Conservation (phyloP, 2,888 invertebrate genomes). For the Laspeyria flexula region DNA sequence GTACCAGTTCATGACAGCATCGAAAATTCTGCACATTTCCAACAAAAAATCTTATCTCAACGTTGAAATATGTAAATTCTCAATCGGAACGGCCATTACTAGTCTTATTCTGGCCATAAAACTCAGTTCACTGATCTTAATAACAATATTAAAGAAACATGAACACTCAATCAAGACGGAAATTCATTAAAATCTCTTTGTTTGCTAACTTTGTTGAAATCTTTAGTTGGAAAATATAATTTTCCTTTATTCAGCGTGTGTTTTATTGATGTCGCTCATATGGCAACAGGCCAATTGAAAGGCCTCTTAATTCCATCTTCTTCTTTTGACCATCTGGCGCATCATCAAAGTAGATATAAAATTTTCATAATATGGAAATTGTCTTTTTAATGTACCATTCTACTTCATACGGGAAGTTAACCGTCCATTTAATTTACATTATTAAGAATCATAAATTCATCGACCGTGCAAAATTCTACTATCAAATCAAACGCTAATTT, state of each 20-base stretch:
- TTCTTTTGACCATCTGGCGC: conserved; percentile 25
- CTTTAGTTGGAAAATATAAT: not conserved
- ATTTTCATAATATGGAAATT: conserved; percentile 15
- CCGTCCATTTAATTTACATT: conserved; percentile 14
- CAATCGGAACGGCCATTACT: conserved; percentile 19
- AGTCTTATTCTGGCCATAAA: conserved; percentile 28
- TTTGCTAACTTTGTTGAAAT: not conserved
- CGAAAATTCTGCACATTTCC: conserved; percentile 23
- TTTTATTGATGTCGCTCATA: conserved; percentile 9
- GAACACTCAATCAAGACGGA: conserved; percentile 7
- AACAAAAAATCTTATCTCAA: conserved; percentile 19
- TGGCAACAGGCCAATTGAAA: conserved; percentile 43
- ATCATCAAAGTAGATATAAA: conserved; percentile 29
- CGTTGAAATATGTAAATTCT: conserved; percentile 27
- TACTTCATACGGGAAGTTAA: conserved; percentile 15
- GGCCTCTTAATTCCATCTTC: conserved; percentile 22
- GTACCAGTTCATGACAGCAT: conserved; percentile 26
- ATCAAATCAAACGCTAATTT: conserved; percentile 7
- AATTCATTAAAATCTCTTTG: conserved; percentile 4
- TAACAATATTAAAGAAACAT: conserved; percentile 9
- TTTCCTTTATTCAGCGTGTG: conserved; percentile 8
- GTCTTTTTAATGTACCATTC: conserved; percentile 5
- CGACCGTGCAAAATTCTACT: conserved; percentile 14
- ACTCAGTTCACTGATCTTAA: conserved; percentile 14
- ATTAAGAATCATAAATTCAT: conserved; percentile 11